phyloP scores from a whole-genome alignment of 2,888 invertebrate genomes.

The Clepsis dumicolana region DNA sequence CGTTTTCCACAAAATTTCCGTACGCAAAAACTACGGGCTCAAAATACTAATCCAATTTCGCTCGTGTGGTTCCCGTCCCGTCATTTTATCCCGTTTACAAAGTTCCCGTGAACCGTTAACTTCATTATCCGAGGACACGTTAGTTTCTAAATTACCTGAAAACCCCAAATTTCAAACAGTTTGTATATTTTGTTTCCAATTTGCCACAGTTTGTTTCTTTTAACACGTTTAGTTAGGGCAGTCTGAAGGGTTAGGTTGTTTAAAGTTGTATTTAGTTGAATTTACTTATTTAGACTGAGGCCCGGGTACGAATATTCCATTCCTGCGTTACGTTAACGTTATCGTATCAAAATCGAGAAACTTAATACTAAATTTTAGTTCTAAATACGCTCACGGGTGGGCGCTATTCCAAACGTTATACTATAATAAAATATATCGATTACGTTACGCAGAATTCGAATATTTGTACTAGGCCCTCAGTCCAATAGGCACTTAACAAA shows the following conservation, averaged over 20 bases:
- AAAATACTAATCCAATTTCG: not conserved
- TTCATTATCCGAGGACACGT: constrained; percentile 8
- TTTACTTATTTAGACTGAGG: not conserved
- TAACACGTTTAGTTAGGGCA: constrained; percentile 3
- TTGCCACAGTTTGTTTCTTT: constrained; percentile 16
- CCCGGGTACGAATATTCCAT: no score
- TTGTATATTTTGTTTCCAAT: not conserved
- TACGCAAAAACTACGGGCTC: not conserved
- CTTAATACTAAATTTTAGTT: no score
- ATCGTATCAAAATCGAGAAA: no score
- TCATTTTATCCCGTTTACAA: constrained; percentile 18
- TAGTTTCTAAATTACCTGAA: constrained; percentile 23
- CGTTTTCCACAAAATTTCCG: not conserved
- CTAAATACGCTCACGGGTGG: no score
- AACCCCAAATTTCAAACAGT: constrained; percentile 12
- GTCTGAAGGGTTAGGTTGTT: not conserved
- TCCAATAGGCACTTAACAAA: no score
- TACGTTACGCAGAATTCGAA: no score
- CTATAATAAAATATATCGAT: no score
- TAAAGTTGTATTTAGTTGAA: not conserved
- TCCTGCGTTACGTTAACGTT: no score
- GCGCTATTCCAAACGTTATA: no score
- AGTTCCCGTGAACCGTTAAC: constrained; percentile 1
- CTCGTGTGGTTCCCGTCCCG: not conserved
- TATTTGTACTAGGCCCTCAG: no score